These are phyloP conservation scores for Circaetus cinerascens DNA, from an alignment of 2,113 vertebrate genomes.

Conservation along the genomic window DNA sequence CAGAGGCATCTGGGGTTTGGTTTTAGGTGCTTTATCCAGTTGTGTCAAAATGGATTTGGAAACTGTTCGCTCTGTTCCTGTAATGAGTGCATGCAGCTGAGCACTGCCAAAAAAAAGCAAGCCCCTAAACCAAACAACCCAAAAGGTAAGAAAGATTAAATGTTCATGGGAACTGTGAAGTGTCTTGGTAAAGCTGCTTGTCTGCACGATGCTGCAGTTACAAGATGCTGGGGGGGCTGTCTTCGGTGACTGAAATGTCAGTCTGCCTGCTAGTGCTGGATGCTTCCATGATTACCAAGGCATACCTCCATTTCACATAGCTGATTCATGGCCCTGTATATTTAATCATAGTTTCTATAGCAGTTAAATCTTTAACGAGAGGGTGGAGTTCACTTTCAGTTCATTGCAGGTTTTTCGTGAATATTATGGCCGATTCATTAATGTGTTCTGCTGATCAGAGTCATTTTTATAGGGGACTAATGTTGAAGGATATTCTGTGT, in stretches of 20 bases:
- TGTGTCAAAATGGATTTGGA: neutral
- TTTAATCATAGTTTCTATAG: conserved; percentile 19
- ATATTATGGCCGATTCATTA: fast-evolving
- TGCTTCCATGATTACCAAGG: neutral
- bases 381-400: conserved; percentile 24
- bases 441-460: neutral
- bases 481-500: neutral
- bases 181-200: neutral
- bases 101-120: neutral
- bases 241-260: fast-evolving
- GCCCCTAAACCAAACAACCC: neutral
- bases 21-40: neutral
- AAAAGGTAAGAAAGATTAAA: neutral
- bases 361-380: neutral
- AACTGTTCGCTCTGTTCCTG: neutral
- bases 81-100: neutral
- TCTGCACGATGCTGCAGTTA: neutral
- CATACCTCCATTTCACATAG: neutral
- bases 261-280: neutral
- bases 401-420: fast-evolving
- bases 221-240: neutral
- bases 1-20: neutral
- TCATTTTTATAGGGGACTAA: neutral
- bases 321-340: neutral
- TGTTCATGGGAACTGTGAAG: neutral